Percentiles rank a stretch among this genome's conserved stretches.
phyloP scores from a whole-genome alignment of 2,113 vertebrate species.

The Gobius niger region DNA sequence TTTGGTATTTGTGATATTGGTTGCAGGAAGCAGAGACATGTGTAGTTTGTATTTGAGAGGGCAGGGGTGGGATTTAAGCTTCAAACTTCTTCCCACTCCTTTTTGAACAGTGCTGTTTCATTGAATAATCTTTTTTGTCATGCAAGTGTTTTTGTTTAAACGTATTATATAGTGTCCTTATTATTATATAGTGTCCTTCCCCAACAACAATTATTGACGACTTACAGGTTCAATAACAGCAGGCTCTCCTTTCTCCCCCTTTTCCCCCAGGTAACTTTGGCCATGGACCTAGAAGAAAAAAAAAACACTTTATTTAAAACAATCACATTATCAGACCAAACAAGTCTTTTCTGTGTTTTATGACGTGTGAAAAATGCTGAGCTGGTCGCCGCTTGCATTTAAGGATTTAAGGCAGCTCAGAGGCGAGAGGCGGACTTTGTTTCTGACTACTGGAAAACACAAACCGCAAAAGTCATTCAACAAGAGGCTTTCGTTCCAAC shows the following conservation, averaged over 20 bases:
- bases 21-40: too few species aligned
- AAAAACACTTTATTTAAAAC: constrained; percentile 15
- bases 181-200: background rate
- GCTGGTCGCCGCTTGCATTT: constrained; percentile 22
- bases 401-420: constrained; percentile 27
- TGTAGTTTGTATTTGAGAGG: too few species aligned
- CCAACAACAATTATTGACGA: constrained; percentile 4
- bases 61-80: too few species aligned
- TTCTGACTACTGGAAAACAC: constrained; percentile 43
- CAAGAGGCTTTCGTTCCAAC: constrained; percentile 58
- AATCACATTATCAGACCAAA: background rate
- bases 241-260: constrained; percentile 96
- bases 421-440: constrained; percentile 10
- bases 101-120: too few species aligned
- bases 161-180: too few species aligned
- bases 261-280: constrained; percentile 85
- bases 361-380: constrained; percentile 29
- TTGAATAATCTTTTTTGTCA: too few species aligned
- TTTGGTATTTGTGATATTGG: too few species aligned
- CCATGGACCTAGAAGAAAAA: constrained; percentile 79
- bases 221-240: constrained; percentile 97
- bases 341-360: background rate
- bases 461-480: constrained; percentile 52
- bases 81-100: too few species aligned
- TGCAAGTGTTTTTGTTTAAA: too few species aligned